Evolutionary conservation across 2,797 vertebrate genomes (phyloP), one percentile per base, ranked within the genome.

Genomic region (Sebastes steindachneri): DNA sequence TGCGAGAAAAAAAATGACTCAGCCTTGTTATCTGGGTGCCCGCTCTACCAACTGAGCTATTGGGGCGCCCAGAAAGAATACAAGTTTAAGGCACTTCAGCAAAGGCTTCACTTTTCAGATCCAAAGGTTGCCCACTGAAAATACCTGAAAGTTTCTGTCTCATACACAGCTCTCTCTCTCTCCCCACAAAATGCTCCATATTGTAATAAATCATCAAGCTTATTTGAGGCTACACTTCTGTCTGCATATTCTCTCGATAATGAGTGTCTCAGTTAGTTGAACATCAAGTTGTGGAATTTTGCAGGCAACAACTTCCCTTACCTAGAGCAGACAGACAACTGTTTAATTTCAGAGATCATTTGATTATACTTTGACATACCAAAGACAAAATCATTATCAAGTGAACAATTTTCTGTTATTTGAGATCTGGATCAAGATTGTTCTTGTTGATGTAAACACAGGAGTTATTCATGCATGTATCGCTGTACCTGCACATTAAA

Each of bases 261-360:
- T 72, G 60, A 86, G 66, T 14, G 41, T 54, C 68, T 71, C 31
- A 15, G 25, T 45, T 26, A 58, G 48, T 8, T 29, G 15, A 66
- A 21, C 58, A 51, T 2, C 15, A 31, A 48, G 26, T 51, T 70
- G 62, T 1, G 19, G 19, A 51, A 51, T 51, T 23, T 15, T 2
- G 5, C 12, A 33, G 53, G 2, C 45, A 64, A 60, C 21, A 74
- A 28, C 7, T 29, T 63, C 59, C 45, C 14, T 25, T n/a, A 10
- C 21, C 51, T n/a, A 21, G 3, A 51, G 37, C 23, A 60, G n/a
- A 67, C 15, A 53, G 37, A 72, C 26, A 62, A 63, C 3, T 14
- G 3, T 53, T 35, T 68, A 3, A 69, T 55, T 65, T 79, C 25
- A 55, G 23, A 68, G 33, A 28, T 75, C 28, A 84, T 77, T 70